A percentile compares a stretch with the other conserved stretches of the same genome.
These are phyloP conservation scores for Epinephelus coioides DNA, from an alignment of 2,797 vertebrate species.

Conservation along the genomic window DNA sequence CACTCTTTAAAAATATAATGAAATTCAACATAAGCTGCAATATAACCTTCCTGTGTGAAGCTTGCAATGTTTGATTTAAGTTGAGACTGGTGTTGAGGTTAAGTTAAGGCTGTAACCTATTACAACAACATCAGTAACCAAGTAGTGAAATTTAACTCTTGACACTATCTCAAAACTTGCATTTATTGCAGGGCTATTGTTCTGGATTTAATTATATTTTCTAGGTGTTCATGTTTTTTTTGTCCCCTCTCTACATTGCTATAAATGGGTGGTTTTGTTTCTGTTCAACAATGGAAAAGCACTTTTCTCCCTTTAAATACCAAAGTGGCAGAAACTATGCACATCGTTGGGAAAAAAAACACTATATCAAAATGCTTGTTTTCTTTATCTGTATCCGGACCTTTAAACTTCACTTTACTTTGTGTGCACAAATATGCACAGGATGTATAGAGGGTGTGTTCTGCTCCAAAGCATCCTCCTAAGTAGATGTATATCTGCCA, in stretches of 20 bases:
- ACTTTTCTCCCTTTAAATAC: constrained; percentile 21
- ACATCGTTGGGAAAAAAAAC: background rate
- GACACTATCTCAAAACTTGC: constrained; percentile 3
- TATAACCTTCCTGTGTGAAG: constrained; percentile 3
- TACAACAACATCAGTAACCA: constrained; percentile 15
- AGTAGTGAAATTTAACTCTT: background rate
- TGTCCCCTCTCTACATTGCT: background rate
- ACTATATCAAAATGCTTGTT: constrained; percentile 22
- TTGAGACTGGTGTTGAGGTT: constrained; percentile 5
- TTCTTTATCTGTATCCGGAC: constrained; percentile 31
- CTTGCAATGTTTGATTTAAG: constrained; percentile 19
- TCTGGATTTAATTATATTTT: constrained; percentile 18
- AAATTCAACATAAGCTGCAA: constrained; percentile 10
- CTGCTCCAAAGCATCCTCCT: constrained; percentile 65
- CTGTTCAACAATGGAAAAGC: constrained; percentile 6
- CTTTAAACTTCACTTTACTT: constrained; percentile 47
- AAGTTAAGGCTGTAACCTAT: constrained; percentile 10
- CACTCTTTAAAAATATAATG: constrained; percentile 13
- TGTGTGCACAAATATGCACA: constrained; percentile 59
- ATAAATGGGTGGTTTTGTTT: constrained; percentile 26
- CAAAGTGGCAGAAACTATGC: constrained; percentile 36
- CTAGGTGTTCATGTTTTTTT: constrained; percentile 8
- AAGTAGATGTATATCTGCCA: constrained; percentile 76
- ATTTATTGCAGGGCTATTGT: constrained; percentile 4
- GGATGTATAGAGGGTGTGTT: constrained; percentile 64